Evolutionary conservation across 2,888 invertebrate species (phyloP).

Genomic region (Dryomyza anilis): DNA sequence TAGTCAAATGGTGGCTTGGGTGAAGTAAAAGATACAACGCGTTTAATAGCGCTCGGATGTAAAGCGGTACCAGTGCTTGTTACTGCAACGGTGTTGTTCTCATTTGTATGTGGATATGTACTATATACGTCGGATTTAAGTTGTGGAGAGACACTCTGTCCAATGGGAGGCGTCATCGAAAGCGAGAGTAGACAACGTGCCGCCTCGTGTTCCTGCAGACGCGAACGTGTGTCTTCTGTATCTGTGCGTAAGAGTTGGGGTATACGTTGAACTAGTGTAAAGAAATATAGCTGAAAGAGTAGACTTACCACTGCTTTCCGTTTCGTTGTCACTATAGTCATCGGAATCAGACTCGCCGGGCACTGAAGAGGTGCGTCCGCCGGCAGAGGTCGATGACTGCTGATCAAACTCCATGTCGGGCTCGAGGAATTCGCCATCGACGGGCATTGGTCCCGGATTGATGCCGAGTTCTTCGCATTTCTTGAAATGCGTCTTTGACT

Average conservation of each 20-base stretch:
- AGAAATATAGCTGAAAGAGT: not conserved
- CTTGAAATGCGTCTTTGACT: constrained; percentile 95
- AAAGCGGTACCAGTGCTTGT: constrained; percentile 35
- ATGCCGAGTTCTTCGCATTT: constrained; percentile 86
- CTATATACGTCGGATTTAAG: constrained; percentile 35
- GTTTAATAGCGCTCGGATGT: constrained; percentile 38
- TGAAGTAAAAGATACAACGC: constrained; percentile 56
- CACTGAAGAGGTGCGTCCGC: constrained; percentile 57
- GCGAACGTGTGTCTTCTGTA: constrained; percentile 71
- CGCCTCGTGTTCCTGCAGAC: constrained; percentile 83
- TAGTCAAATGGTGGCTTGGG: constrained; percentile 61
- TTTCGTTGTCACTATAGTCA: constrained; percentile 70
- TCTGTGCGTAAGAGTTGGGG: too few relatives aligned
- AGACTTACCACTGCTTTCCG: constrained; percentile 71
- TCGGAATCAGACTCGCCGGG: constrained; percentile 72
- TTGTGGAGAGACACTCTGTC: constrained; percentile 53
- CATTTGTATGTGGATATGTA: constrained; percentile 37
- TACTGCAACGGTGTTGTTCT: not conserved
- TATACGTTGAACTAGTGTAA: too few relatives aligned
- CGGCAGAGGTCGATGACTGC: constrained; percentile 56
- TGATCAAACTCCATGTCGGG: constrained; percentile 63
- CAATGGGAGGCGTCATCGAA: constrained; percentile 64
- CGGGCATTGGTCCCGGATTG: constrained; percentile 72
- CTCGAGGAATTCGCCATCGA: constrained; percentile 68
- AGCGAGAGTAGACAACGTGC: constrained; percentile 81